Conservation (phyloP, 2,797 vertebrate genomes). For the Cryptoblepharus egeriae region DNA sequence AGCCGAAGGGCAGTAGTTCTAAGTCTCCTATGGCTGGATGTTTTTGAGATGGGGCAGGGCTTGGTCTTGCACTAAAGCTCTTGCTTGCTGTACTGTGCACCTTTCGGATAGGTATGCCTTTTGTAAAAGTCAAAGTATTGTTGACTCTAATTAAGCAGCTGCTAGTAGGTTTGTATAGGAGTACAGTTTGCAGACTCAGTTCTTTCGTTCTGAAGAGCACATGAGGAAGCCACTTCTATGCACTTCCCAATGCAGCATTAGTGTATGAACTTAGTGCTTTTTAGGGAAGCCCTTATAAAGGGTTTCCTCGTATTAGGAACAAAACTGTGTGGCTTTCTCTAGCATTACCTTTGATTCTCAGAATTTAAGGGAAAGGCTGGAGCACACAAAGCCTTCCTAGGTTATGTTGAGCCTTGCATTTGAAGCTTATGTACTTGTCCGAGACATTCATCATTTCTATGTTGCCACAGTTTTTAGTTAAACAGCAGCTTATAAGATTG, state of each 20-base stretch:
- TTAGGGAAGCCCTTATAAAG: neutral
- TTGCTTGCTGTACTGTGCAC: neutral
- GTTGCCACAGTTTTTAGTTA: neutral
- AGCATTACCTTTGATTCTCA: slow-evolving; percentile 2
- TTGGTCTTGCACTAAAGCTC: rapidly evolving
- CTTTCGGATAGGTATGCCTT: neutral
- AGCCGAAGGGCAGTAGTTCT: neutral
- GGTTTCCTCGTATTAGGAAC: neutral
- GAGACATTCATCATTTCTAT: neutral
- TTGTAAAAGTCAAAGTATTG: neutral
- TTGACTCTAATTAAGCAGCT: neutral
- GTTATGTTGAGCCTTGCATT: neutral
- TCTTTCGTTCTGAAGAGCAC: neutral
- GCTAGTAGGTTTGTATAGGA: slow-evolving; percentile 5
- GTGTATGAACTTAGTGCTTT: neutral
- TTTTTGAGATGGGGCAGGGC: neutral
- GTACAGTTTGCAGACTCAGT: neutral
- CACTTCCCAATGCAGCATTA: neutral
- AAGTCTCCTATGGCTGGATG: neutral
- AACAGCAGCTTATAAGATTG: neutral
- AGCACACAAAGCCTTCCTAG: neutral
- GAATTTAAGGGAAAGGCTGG: neutral
- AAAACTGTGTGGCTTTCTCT: neutral
- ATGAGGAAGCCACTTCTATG: neutral
- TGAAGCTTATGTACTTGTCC: neutral